Conservation (phyloP, 2,113 vertebrate species). For the Stegostoma tigrinum region DNA sequence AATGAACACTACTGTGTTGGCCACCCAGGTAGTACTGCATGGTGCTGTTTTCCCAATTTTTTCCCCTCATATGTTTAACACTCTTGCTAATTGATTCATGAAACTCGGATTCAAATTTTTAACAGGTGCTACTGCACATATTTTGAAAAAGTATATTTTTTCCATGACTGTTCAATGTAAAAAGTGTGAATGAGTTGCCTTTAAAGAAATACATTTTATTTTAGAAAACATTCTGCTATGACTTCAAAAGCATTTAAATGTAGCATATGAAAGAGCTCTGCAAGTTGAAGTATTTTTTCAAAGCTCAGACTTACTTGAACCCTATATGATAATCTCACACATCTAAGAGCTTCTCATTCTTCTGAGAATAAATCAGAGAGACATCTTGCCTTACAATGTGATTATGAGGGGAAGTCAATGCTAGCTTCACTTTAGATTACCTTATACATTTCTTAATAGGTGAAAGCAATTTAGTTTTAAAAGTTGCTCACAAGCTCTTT, state of each 20-base stretch:
- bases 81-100: background rate
- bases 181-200: background rate
- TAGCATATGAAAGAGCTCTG: background rate
- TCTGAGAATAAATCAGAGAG: background rate
- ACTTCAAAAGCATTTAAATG: background rate
- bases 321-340: background rate
- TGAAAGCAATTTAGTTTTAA: background rate
- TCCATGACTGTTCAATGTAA: background rate
- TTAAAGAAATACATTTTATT: background rate
- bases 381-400: conserved; percentile 18
- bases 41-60: background rate
- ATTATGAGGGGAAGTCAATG: background rate
- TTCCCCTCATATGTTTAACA: background rate
- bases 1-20: background rate
- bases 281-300: conserved; percentile 1
- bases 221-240: background rate
- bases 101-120: background rate
- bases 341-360: background rate
- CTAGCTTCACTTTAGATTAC: background rate
- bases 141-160: background rate
- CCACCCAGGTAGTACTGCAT: too few species aligned
- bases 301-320: background rate
- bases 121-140: too few species aligned
- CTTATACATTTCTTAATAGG: background rate
- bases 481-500: background rate